Conservation (phyloP, 2,888 invertebrate genomes). For the Leptarthrus brevirostris region DNA sequence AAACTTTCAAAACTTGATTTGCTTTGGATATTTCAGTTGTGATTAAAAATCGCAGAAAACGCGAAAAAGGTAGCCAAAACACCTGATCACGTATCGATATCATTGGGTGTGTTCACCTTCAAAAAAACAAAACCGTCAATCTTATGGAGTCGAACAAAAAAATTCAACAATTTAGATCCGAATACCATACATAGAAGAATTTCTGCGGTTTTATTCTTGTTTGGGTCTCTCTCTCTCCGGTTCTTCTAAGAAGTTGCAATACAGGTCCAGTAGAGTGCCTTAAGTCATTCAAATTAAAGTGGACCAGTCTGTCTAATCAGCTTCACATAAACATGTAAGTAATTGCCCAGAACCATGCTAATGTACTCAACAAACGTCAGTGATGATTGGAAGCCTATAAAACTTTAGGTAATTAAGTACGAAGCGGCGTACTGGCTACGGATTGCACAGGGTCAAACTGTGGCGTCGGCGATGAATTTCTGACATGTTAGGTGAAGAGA, state of each 20-base stretch:
- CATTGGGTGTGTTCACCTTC: slow-evolving; percentile 1
- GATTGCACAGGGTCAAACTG: too few relatives aligned
- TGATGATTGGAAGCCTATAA: too few relatives aligned
- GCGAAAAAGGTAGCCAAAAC: background rate
- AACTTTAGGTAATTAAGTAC: too few relatives aligned
- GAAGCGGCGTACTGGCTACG: too few relatives aligned
- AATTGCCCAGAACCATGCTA: slow-evolving; percentile 16
- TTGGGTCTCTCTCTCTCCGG: background rate
- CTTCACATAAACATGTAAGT: background rate
- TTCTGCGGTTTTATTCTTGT: background rate
- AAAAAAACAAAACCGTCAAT: background rate
- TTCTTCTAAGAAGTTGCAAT: slow-evolving; percentile 1
- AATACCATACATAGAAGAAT: background rate
- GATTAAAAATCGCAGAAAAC: background rate
- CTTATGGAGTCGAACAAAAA: background rate
- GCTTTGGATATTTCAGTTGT: background rate
- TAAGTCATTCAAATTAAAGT: background rate
- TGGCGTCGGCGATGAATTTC: too few relatives aligned
- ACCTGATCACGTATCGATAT: background rate
- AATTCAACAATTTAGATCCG: background rate
- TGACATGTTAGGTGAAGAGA: too few relatives aligned
- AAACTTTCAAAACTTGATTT: slow-evolving; percentile 16
- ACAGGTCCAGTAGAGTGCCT: background rate
- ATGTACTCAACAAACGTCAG: slow-evolving; percentile 15
- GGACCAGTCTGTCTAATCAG: background rate